Evolutionary conservation across 2,797 vertebrate genomes (phyloP).

Genomic region (Notamacropus eugenii): DNA sequence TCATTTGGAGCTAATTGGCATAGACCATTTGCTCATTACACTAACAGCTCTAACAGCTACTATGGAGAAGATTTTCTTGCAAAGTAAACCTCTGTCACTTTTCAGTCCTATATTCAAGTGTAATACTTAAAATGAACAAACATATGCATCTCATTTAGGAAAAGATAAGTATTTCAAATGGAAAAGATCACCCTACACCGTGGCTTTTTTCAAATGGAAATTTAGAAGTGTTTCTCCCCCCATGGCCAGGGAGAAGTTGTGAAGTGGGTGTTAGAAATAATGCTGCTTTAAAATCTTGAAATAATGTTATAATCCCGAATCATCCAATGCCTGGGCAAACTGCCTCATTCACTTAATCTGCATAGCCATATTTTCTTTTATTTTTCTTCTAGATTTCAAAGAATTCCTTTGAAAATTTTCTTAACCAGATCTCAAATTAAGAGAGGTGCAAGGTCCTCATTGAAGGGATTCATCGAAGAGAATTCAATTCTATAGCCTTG

Average conservation of each 20-base stretch:
- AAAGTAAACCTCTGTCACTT: constrained; percentile 1
- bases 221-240: neutral
- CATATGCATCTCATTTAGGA: neutral
- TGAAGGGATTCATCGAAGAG: neutral
- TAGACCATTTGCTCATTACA: neutral
- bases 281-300: constrained; percentile 1
- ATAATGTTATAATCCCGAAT: constrained; percentile 1
- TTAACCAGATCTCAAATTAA: neutral
- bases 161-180: constrained; percentile 3
- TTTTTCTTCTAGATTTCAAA: constrained; percentile 4
- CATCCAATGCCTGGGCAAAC: neutral
- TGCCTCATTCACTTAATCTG: neutral
- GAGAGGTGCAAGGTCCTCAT: neutral
- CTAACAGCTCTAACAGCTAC: constrained; percentile 6
- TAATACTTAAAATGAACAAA: neutral
- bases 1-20: constrained; percentile 6
- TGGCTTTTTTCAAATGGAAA: neutral
- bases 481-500: neutral
- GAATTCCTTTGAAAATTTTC: neutral
- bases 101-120: constrained; percentile 6
- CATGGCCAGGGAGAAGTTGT: neutral
- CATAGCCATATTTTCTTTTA: neutral
- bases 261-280: neutral
- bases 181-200: neutral
- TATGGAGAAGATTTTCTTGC: neutral